phyloP scores from a whole-genome alignment of 2,113 vertebrate species.

The Columba livia region DNA sequence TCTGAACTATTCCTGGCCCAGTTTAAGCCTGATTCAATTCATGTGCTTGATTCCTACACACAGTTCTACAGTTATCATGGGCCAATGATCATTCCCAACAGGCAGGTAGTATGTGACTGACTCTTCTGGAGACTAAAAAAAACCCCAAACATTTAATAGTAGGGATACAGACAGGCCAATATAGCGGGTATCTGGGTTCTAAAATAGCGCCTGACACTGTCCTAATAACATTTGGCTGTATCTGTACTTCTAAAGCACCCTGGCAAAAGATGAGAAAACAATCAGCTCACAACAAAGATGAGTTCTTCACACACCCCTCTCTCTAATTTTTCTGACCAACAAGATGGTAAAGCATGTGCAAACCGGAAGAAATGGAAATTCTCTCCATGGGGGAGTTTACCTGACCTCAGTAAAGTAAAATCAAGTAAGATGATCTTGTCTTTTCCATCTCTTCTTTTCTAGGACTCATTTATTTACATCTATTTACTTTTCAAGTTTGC shows the following conservation, averaged over 20 bases:
- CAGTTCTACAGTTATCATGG: not conserved
- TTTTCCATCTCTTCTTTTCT: not conserved
- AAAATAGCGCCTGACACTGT: not conserved
- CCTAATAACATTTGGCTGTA: not conserved
- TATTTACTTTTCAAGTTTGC: not conserved
- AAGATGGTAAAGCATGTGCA: not conserved
- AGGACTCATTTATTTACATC: not conserved
- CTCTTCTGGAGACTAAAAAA: not conserved
- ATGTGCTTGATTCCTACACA: not conserved
- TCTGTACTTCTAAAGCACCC: not conserved
- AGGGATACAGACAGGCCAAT: not conserved
- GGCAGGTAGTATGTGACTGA: not conserved
- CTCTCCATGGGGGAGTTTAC: not conserved
- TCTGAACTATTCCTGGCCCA: not conserved
- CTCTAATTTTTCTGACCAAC: not conserved
- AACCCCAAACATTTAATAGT: not conserved
- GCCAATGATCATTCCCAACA: not conserved
- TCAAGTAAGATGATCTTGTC: not conserved
- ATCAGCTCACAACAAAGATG: not conserved
- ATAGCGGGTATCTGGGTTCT: not conserved
- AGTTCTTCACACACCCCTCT: not conserved
- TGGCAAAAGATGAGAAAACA: not conserved
- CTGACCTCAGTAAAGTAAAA: not conserved
- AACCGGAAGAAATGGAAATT: not conserved
- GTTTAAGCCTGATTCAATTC: not conserved